A percentile compares a stretch with the other conserved stretches of the same genome.
These are phyloP conservation scores for Syngnathus floridae DNA, from an alignment of 2,113 vertebrate species.

Conservation along the genomic window DNA sequence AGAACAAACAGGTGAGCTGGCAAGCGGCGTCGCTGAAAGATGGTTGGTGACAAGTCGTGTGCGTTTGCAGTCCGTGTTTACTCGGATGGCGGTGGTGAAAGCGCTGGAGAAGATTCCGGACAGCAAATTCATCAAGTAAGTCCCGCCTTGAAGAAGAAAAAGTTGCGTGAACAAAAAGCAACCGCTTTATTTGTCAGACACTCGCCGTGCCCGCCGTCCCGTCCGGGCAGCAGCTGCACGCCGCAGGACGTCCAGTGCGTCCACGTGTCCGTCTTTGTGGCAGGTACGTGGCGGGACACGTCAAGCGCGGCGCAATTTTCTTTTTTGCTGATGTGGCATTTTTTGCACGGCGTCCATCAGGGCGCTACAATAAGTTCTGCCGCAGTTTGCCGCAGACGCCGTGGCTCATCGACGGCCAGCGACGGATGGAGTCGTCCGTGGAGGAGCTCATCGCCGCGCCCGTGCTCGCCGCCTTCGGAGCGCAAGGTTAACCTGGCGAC, in stretches of 20 bases:
- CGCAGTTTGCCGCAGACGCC: slow-evolving; percentile 93
- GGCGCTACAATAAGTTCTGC: slow-evolving; percentile 95
- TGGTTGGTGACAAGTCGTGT: background rate
- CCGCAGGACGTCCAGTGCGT: slow-evolving; percentile 81
- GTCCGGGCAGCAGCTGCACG: slow-evolving; percentile 68
- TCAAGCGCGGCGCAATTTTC: background rate
- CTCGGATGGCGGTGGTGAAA: slow-evolving; percentile 95
- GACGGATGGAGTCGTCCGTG: slow-evolving; percentile 95
- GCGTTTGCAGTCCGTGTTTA: slow-evolving; percentile 84
- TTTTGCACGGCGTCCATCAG: slow-evolving; percentile 49
- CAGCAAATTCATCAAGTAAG: slow-evolving; percentile 79
- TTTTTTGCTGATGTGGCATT: no score
- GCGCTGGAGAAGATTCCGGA: slow-evolving; percentile 91
- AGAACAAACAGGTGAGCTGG: slow-evolving; percentile 88
- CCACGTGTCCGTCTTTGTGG: slow-evolving; percentile 84
- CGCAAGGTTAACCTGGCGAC: slow-evolving; percentile 69
- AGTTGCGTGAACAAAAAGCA: background rate
- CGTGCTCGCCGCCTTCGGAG: slow-evolving; percentile 79
- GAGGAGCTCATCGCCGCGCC: slow-evolving; percentile 91
- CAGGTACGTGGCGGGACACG: slow-evolving; percentile 66
- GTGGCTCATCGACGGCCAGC: slow-evolving; percentile 94
- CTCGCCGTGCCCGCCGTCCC: slow-evolving; percentile 76
- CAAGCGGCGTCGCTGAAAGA: background rate
- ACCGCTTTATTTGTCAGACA: slow-evolving; percentile 61
- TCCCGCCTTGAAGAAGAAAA: background rate